Percentiles rank a stretch among this genome's conserved stretches.
phyloP scores from a whole-genome alignment of 2,113 vertebrate genomes.

The Corynorhinus townsendii region DNA sequence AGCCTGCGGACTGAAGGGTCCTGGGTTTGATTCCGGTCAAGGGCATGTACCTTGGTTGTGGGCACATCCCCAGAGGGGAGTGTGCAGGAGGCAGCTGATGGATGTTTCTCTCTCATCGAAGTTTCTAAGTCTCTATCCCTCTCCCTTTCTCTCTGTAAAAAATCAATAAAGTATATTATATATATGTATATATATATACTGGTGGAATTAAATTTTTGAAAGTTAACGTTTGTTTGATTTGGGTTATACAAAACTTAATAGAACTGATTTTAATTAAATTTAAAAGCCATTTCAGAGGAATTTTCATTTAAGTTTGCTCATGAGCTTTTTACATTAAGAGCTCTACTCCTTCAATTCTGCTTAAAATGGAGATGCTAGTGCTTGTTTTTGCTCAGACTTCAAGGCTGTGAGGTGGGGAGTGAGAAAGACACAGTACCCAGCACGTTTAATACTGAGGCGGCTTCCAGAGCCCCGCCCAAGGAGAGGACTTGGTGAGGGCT shows the following conservation, averaged over 20 bases:
- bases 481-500: not conserved
- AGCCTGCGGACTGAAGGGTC: too few relatives aligned
- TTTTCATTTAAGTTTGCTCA: not conserved
- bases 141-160: too few relatives aligned
- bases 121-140: too few relatives aligned
- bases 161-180: too few relatives aligned
- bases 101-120: too few relatives aligned
- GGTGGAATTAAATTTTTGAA: not conserved
- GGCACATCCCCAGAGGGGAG: too few relatives aligned
- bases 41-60: too few relatives aligned
- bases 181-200: not conserved
- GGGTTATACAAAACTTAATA: not conserved
- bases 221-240: not conserved
- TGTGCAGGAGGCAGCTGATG: too few relatives aligned
- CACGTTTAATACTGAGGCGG: not conserved
- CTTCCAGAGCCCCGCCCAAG: not conserved
- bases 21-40: too few relatives aligned
- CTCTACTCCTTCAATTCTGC: not conserved
- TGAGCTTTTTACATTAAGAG: not conserved
- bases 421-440: not conserved
- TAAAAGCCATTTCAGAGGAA: not conserved
- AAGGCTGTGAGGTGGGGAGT: not conserved
- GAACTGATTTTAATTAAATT: constrained; percentile 28
- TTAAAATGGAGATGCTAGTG: not conserved
- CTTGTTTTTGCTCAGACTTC: not conserved